phyloP scores from a whole-genome alignment of 2,888 invertebrate genomes.

The Endotricha flammealis region DNA sequence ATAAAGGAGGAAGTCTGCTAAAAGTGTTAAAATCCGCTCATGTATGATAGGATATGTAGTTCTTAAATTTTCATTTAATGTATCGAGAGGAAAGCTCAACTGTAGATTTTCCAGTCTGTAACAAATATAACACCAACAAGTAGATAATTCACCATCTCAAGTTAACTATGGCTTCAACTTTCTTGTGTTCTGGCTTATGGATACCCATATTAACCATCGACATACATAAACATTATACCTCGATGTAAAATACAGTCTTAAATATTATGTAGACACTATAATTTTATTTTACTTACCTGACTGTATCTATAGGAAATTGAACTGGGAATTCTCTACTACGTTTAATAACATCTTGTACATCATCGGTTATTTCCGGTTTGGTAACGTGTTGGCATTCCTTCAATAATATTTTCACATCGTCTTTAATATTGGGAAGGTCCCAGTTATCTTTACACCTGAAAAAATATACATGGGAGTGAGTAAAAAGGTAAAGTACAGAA shows the following conservation, averaged over 20 bases:
- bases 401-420: neutral
- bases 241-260: too few relatives aligned
- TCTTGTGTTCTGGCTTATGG: too few relatives aligned
- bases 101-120: neutral
- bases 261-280: too few relatives aligned
- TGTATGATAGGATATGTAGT: neutral
- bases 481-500: too few relatives aligned
- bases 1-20: neutral
- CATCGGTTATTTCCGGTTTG: neutral
- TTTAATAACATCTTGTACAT: neutral
- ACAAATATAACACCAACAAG: too few relatives aligned
- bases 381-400: neutral
- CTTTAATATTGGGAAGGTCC: neutral
- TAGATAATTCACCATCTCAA: too few relatives aligned
- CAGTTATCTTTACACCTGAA: neutral
- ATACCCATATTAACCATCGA: too few relatives aligned
- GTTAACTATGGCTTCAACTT: too few relatives aligned
- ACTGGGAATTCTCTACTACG: neutral
- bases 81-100: neutral
- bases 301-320: neutral
- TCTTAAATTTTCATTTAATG: neutral
- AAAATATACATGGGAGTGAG: neutral
- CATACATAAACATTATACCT: too few relatives aligned
- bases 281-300: too few relatives aligned
- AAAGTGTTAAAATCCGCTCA: neutral